Evolutionary conservation across 35 echinoderm and acorn worm genomes (phyloP).

Genomic region (Diadema setosum): DNA sequence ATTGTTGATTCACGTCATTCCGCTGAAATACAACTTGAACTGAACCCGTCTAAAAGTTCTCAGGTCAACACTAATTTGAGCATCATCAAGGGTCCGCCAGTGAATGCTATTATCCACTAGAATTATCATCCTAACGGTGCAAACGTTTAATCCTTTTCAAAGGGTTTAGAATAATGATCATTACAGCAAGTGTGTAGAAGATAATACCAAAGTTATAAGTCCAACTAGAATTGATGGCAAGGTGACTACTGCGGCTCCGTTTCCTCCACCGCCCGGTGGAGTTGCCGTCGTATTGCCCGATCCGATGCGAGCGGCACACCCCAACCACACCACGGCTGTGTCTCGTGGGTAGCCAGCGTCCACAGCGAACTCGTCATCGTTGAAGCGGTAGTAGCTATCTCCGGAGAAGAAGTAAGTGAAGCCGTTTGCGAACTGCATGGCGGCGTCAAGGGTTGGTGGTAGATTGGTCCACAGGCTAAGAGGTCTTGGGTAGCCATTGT

Average conservation of each 20-base stretch:
- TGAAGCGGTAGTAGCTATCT: slow-evolving; percentile 77
- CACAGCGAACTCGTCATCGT: slow-evolving; percentile 55
- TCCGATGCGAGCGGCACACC: not conserved
- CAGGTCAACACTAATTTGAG: no score
- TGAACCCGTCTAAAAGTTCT: no score
- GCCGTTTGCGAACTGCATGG: slow-evolving; percentile 62
- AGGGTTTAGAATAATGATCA: no score
- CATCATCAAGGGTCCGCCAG: not conserved
- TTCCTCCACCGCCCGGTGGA: not conserved
- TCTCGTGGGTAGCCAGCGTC: slow-evolving; percentile 46
- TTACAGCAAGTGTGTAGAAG: no score
- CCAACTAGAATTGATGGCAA: not conserved
- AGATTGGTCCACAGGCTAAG: slow-evolving; percentile 74
- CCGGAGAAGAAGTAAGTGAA: slow-evolving; percentile 75
- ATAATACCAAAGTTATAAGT: no score
- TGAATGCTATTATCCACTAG: not conserved
- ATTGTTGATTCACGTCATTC: no score
- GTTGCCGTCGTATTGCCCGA: not conserved
- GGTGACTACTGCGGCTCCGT: not conserved
- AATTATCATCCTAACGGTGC: not conserved
- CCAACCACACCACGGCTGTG: slow-evolving; percentile 43
- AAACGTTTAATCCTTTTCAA: no score
- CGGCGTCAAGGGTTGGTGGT: slow-evolving; percentile 15
- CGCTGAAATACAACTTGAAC: no score
- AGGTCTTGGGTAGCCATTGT: slow-evolving; percentile 71